Evolutionary conservation across 2,888 invertebrate genomes (phyloP).

Genomic region (Amiota mariae): DNA sequence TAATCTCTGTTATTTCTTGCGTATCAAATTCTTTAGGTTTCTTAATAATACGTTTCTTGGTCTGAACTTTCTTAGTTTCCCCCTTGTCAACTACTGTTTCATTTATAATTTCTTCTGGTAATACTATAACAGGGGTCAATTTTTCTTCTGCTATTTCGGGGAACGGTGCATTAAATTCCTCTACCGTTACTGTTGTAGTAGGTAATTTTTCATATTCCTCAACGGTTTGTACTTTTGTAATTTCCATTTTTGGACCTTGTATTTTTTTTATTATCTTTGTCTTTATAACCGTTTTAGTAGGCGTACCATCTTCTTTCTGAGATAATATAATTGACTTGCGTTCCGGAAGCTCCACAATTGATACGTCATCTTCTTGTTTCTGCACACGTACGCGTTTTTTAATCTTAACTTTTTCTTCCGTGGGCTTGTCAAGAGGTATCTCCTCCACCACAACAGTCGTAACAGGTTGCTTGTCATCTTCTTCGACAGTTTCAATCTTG

Average conservation of each 20-base stretch:
- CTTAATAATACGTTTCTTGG: conserved; percentile 72
- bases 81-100: conserved; percentile 63
- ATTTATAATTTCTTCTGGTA: conserved; percentile 66
- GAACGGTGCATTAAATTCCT: conserved; percentile 64
- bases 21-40: conserved; percentile 72
- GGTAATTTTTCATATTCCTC: conserved; percentile 74
- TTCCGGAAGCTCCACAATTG: conserved; percentile 69
- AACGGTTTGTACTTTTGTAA: conserved; percentile 71
- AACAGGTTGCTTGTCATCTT: conserved; percentile 50
- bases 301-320: conserved; percentile 72
- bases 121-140: conserved; percentile 59
- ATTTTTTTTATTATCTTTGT: conserved; percentile 75
- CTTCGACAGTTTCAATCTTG: conserved; percentile 53
- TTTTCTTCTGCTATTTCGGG: conserved; percentile 62
- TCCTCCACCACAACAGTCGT: conserved; percentile 49
- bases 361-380: conserved; percentile 62
- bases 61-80: conserved; percentile 63
- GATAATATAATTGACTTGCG: conserved; percentile 69
- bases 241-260: conserved; percentile 71
- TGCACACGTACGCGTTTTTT: conserved; percentile 61
- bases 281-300: conserved; percentile 70
- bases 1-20: conserved; percentile 74
- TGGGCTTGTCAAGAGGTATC: conserved; percentile 37
- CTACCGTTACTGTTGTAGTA: conserved; percentile 67
- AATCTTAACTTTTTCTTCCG: conserved; percentile 45